Percentiles rank a stretch among this genome's conserved stretches.
Evolutionary conservation across 1,140 invertebrate species (phyloP).

Genomic region (Diachasmimorpha longicaudata): DNA sequence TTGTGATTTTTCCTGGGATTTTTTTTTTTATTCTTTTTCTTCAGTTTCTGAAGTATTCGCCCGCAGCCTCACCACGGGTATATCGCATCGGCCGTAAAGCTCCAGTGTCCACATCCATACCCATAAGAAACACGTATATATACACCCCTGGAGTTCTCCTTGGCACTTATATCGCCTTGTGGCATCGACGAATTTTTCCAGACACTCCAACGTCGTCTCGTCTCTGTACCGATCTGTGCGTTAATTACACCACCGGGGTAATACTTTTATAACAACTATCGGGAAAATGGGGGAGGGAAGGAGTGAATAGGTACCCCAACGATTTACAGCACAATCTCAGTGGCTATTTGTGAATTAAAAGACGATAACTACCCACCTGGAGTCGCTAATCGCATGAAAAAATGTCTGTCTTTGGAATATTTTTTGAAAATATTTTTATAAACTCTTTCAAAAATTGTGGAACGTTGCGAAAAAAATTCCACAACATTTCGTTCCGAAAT

Average conservation of each 20-base stretch:
- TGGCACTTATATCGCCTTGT: neutral
- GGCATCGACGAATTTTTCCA: conserved; percentile 13
- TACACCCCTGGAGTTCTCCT: neutral
- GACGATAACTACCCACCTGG: neutral
- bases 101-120: neutral
- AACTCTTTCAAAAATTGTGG: too few relatives aligned
- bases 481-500: too few relatives aligned
- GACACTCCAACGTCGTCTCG: conserved; percentile 1
- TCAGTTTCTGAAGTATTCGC: neutral
- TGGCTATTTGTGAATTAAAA: conserved; percentile 7
- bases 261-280: neutral
- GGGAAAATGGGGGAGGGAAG: neutral
- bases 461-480: too few relatives aligned
- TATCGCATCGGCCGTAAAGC: neutral
- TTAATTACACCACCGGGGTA: conserved; percentile 2
- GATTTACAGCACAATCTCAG: neutral
- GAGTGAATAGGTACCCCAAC: neutral
- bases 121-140: neutral
- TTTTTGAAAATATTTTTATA: too few relatives aligned
- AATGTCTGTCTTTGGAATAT: too few relatives aligned
- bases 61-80: neutral
- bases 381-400: neutral
- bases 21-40: neutral
- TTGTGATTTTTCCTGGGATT: too few relatives aligned
- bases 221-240: neutral